Evolutionary conservation across 2,888 invertebrate species (phyloP), one percentile per base, ranked within the genome.

Genomic region (Deilephila elpenor): DNA sequence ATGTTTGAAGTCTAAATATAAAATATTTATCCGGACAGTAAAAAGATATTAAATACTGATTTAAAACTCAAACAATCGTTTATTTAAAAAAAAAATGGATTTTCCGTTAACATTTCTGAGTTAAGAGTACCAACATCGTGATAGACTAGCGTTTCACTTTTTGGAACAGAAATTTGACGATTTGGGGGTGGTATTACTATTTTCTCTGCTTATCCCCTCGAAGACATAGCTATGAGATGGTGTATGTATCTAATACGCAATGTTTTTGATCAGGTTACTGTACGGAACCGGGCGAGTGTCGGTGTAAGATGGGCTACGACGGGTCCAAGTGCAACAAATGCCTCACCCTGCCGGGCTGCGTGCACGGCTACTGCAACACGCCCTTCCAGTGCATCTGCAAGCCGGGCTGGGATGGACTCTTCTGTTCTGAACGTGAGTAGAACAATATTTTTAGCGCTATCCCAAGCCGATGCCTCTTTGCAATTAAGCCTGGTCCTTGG

Each of bases 301-400:
- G 97, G 76, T 99, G 98, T 90, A 97, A 97, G 91, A 93, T 98
- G 74, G 98, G 98, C 3, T 98, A 97, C 93, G 97, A 97, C 83
- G 98, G 98, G 0, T 97, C 97, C 79, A 93, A 96, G 53, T 98
- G 98, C 91, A 97, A 97, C 88, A 97, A 97, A 89, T 98, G 98
- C 88, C 97, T 98, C 73, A 96, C 97, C 0, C 91, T 98, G 78
- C 98, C 98, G 0, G 98, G 98, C 37, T 98, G 98, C 85, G 97
- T 97, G 87, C 97, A 98, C 82, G 98, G 98, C 17, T 96, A 96
- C 84, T 98, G 98, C 92, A 97, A 97, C 87, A 96, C 96, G 73
- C 97, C 98, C 84, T 98, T 98, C 89, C 98, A 98, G 87, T 98
- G 98, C 90, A 95, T 96, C 85, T 98, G 98, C 88, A 96, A 96